phyloP scores from a whole-genome alignment of 1,140 invertebrate species.

The Planococcus citri region DNA sequence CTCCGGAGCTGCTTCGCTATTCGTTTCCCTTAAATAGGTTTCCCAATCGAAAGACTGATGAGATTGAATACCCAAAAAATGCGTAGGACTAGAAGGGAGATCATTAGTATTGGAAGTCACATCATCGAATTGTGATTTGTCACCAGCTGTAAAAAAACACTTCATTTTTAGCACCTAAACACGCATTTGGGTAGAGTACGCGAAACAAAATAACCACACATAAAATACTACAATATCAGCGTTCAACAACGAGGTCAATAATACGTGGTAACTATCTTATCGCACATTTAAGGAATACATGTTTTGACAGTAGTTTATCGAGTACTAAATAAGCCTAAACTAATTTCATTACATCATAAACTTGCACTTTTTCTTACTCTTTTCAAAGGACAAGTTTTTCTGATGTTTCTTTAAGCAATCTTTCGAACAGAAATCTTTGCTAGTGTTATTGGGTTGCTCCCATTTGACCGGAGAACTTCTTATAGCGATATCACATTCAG shows the following conservation, averaged over 20 bases:
- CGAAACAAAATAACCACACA: neutral
- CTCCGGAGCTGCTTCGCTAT: conserved; percentile 63
- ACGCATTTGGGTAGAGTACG: too few species aligned
- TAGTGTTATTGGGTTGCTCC: conserved; percentile 41
- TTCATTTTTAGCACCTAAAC: neutral
- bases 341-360: neutral
- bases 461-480: conserved; percentile 41
- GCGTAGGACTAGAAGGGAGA: conserved; percentile 22
- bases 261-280: neutral
- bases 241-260: neutral
- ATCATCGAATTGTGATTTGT: neutral
- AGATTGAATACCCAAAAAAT: conserved; percentile 21
- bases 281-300: neutral
- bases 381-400: conserved; percentile 41
- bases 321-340: too few species aligned
- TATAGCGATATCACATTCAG: conserved; percentile 76
- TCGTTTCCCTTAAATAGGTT: conserved; percentile 70
- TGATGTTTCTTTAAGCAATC: conserved; percentile 68
- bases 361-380: conserved; percentile 17
- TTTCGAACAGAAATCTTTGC: conserved; percentile 71
- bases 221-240: neutral
- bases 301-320: neutral
- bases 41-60: conserved; percentile 76
- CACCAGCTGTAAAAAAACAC: neutral
- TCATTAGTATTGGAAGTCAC: conserved; percentile 15